Evolutionary conservation across 2,888 invertebrate species (phyloP).

Genomic region (Clepsis dumicolana): DNA sequence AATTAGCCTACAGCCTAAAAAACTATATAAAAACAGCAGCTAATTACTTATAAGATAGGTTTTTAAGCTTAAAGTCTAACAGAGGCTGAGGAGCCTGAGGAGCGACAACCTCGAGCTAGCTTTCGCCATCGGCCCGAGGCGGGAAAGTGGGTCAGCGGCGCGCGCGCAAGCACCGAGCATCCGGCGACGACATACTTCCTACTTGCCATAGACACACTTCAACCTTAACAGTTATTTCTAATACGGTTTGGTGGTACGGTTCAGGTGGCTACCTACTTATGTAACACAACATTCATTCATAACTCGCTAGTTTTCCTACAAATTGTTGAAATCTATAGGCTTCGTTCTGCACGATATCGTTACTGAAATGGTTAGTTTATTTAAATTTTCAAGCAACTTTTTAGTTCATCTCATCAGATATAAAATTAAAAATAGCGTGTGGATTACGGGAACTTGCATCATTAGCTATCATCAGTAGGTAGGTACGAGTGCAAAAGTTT

Average conservation of each 20-base stretch:
- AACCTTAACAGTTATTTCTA: background rate
- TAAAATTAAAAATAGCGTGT: too few relatives aligned
- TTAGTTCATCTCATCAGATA: too few relatives aligned
- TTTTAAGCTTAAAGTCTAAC: slow-evolving; percentile 1
- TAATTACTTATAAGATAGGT: background rate
- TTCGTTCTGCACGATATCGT: too few relatives aligned
- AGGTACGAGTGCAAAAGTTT: too few relatives aligned
- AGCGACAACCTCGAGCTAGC: slow-evolving; percentile 51
- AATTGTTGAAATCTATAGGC: too few relatives aligned
- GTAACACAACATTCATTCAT: background rate
- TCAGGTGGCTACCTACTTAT: background rate
- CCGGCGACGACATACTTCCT: slow-evolving; percentile 26
- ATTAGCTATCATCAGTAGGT: too few relatives aligned
- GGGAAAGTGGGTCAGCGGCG: slow-evolving; percentile 57
- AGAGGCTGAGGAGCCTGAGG: slow-evolving; percentile 20
- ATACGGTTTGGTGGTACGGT: background rate
- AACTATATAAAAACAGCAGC: too few relatives aligned
- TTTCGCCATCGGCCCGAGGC: slow-evolving; percentile 54
- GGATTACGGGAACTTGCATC: too few relatives aligned
- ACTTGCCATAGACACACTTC: slow-evolving; percentile 11
- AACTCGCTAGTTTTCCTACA: too few relatives aligned
- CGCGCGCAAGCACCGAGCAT: slow-evolving; percentile 29
- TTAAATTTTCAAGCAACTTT: too few relatives aligned
- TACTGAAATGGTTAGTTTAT: too few relatives aligned
- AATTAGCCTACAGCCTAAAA: background rate